Evolutionary conservation across 2,113 vertebrate species (phyloP), one percentile per base, ranked within the genome.

Genomic region (Marmota monax): DNA sequence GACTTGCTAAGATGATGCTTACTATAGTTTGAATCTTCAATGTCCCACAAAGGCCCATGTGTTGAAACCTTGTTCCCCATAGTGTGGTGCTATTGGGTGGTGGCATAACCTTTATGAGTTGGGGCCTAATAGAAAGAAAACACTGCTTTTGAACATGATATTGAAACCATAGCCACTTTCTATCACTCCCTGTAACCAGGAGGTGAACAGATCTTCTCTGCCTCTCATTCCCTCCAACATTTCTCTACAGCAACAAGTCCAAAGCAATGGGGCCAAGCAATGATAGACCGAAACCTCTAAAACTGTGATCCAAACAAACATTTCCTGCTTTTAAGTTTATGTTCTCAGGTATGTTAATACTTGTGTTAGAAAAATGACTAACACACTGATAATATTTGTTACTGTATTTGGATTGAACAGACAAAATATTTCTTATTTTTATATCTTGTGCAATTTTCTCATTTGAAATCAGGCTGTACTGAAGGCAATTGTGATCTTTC

Each of bases 161-260:
- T 8, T 5, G 25, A 2, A 18, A 22, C 3, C 23, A 16, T 27
- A 16, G 1, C 7, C 0, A 16, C 20, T 34, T 32, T 10, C 16
- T 14, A 1, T 65, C 13, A 65, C 7, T 53, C 29, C 7, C 18
- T 80, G 45, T 22, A 17, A 2, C 4, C 29, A 45, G 25, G 32
- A 70, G 13, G 27, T 34, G 5, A 42, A 42, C 18, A 56, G n/a
- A 32, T 8, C 16, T 67, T 63, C 4, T 56, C 10, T 32, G n/a
- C 4, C 5, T 8, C 9, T 4, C 14, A 2, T 69, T 20, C 9
- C 27, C 37, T 4, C 17, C 39, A 1, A 58, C 27, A 32, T 10
- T 39, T 14, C 23, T 53, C 1, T 32, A 27, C 10, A 22, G 4
- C 9, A 37, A 22, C 18, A 69, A 6, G 37, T 5, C 4, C 17